Conservation (phyloP, 2,113 vertebrate species). For the Diglossa brunneiventris region DNA sequence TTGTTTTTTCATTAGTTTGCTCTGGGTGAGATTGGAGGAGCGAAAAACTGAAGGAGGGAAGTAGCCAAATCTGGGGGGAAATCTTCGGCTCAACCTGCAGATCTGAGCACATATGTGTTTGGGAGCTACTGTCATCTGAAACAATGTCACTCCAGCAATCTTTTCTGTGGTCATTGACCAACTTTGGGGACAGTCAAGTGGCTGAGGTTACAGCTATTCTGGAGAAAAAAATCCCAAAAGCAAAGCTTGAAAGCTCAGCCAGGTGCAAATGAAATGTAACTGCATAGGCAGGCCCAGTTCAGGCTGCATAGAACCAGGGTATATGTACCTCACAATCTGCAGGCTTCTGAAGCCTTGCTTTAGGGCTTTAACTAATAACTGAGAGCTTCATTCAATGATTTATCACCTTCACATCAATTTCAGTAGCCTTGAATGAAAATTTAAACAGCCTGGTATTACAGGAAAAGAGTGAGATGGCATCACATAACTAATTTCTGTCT, state of each 20-base stretch:
- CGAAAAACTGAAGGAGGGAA: background rate
- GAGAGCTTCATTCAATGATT: background rate
- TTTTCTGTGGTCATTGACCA: background rate
- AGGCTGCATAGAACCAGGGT: background rate
- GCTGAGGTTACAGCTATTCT: background rate
- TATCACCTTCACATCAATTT: background rate
- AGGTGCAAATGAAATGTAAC: background rate
- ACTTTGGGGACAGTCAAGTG: accelerated
- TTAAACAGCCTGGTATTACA: background rate
- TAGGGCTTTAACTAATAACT: background rate
- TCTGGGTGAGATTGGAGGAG: background rate
- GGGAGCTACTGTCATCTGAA: background rate
- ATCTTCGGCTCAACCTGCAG: background rate
- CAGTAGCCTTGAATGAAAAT: background rate
- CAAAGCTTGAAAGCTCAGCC: background rate
- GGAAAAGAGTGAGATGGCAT: background rate
- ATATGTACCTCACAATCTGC: background rate
- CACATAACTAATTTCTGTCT: background rate
- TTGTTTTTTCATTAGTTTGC: background rate
- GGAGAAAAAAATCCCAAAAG: background rate
- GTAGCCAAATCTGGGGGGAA: background rate
- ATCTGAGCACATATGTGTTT: background rate
- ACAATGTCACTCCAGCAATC: background rate
- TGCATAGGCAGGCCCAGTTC: background rate
- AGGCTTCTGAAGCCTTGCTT: background rate